These are phyloP conservation scores for Rhopilema esculentum DNA, from an alignment of 30 jellyfish, hydroid and myxozoan species.

Conservation along the genomic window DNA sequence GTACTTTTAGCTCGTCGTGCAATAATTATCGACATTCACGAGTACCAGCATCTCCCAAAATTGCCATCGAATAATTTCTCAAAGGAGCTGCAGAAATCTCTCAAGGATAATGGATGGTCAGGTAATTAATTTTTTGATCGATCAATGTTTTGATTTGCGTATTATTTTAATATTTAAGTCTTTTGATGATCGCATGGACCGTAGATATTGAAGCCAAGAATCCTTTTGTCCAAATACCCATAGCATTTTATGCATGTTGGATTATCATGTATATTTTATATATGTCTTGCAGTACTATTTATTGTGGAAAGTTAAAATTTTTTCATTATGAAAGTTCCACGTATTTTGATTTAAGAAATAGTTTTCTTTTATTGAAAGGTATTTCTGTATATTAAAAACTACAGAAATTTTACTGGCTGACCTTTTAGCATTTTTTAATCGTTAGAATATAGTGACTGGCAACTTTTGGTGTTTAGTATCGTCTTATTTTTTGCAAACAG, in stretches of 20 bases:
- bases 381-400: too few relatives aligned
- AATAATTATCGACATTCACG: not conserved
- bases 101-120: constrained; percentile 17
- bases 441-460: too few relatives aligned
- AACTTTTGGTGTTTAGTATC: not conserved
- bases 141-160: too few relatives aligned
- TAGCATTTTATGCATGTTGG: too few relatives aligned
- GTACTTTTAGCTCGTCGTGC: constrained; percentile 2
- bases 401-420: too few relatives aligned
- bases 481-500: constrained; percentile 29
- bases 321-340: not conserved
- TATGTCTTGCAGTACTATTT: not conserved
- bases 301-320: too few relatives aligned
- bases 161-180: too few relatives aligned
- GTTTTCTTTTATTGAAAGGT: not conserved
- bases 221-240: too few relatives aligned
- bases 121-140: not conserved
- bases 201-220: too few relatives aligned
- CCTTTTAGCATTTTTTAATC: not conserved
- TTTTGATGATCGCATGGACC: too few relatives aligned
- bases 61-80: constrained; percentile 11
- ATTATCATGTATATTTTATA: not conserved
- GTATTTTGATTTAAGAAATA: too few relatives aligned
- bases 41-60: not conserved
- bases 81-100: not conserved